These are phyloP conservation scores for Syngnathus typhle DNA, from an alignment of 2,113 vertebrate genomes.

Conservation along the genomic window DNA sequence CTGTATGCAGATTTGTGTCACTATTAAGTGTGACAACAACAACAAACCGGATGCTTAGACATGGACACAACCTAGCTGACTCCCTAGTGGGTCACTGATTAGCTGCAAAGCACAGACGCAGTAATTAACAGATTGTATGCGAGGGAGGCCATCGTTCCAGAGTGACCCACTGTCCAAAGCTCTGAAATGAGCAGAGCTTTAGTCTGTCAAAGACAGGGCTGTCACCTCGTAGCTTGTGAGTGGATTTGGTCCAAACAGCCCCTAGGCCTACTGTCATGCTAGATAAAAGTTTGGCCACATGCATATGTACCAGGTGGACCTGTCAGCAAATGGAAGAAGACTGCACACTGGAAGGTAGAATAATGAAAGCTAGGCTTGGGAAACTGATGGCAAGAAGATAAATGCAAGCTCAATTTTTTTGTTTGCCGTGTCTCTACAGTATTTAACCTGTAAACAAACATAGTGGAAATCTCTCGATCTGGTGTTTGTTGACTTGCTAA, in stretches of 20 bases:
- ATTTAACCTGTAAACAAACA: conserved; percentile 36
- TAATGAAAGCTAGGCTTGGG: conserved; percentile 21
- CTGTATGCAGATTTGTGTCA: conserved; percentile 12
- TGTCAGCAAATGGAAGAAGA: conserved; percentile 53
- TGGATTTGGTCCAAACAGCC: conserved; percentile 43
- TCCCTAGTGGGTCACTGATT: conserved; percentile 44
- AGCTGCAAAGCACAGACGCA: conserved; percentile 59
- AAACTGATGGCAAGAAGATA: conserved; percentile 22
- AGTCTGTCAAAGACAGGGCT: conserved; percentile 49
- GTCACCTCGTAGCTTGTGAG: conserved; percentile 32
- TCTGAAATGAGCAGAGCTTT: conserved; percentile 23
- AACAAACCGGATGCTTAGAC: conserved; percentile 10
- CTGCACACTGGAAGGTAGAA: conserved; percentile 39
- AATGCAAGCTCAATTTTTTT: background rate
- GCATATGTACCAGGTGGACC: conserved; percentile 52
- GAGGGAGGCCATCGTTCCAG: conserved; percentile 31
- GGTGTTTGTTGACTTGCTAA: conserved; percentile 30
- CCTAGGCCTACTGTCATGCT: conserved; percentile 53
- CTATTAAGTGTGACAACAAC: conserved; percentile 29
- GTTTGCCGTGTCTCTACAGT: background rate
- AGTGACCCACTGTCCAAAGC: conserved; percentile 40
- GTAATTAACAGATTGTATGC: conserved; percentile 59
- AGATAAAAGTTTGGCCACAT: conserved; percentile 55
- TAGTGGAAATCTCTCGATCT: conserved; percentile 30
- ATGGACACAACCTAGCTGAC: conserved; percentile 22